A percentile compares a stretch with the other conserved stretches of the same genome.
These are phyloP conservation scores for Eurois occulta DNA, from an alignment of 2,888 invertebrate genomes.

Conservation along the genomic window DNA sequence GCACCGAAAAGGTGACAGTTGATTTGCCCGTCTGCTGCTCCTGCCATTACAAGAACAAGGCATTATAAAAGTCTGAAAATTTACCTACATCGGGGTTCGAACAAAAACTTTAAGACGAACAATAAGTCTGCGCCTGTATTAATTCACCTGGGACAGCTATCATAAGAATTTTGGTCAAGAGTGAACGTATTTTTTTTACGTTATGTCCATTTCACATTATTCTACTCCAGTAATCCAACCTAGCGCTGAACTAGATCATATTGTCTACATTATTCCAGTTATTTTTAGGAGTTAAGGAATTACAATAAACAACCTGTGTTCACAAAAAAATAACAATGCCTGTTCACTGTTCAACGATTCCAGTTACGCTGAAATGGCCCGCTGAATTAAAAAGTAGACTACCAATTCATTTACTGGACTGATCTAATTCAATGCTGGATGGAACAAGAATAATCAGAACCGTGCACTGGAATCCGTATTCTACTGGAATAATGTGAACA, in stretches of 20 bases:
- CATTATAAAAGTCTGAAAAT: conserved; percentile 17
- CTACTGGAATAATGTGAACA: neutral
- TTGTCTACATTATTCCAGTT: neutral
- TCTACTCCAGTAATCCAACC: neutral
- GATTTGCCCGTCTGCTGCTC: conserved; percentile 84
- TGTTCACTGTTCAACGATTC: neutral
- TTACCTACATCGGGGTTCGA: neutral
- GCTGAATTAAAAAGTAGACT: neutral
- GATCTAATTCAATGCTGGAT: no score
- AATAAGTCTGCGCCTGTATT: neutral
- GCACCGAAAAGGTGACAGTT: conserved; percentile 76
- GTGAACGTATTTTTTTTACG: neutral
- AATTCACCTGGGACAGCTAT: neutral
- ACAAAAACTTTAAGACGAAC: neutral
- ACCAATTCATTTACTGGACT: neutral
- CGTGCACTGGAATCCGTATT: neutral
- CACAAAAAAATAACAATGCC: neutral
- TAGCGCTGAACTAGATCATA: neutral
- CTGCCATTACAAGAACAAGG: conserved; percentile 77
- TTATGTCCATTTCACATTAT: neutral
- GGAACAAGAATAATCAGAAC: no score
- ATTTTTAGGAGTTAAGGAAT: neutral
- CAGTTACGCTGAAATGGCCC: neutral
- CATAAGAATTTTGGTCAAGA: neutral
- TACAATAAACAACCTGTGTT: neutral